Conservation (phyloP, 1,140 invertebrate species). For the Globodera rostochiensis region DNA sequence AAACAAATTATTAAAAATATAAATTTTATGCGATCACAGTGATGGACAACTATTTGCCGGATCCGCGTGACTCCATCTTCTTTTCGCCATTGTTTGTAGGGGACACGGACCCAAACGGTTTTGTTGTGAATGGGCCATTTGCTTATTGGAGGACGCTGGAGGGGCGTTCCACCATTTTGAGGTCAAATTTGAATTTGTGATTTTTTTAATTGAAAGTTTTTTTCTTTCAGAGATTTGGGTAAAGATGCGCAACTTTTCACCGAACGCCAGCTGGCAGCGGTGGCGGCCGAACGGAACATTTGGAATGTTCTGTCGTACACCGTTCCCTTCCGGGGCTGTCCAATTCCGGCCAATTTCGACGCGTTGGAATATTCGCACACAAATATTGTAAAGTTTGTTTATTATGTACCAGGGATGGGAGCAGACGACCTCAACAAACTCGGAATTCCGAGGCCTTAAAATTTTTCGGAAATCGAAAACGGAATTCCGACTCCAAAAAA, state of each 20-base stretch:
- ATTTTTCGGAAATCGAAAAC: too few relatives aligned
- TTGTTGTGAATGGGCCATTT: conserved; percentile 66
- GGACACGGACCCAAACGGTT: conserved; percentile 63
- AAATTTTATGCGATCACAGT: conserved; percentile 2
- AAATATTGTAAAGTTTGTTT: conserved; percentile 50
- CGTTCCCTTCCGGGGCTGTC: conserved; percentile 55
- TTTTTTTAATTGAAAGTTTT: conserved; percentile 24
- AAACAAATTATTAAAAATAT: conserved; percentile 2
- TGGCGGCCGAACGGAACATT: conserved; percentile 61
- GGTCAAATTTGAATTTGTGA: conserved; percentile 33
- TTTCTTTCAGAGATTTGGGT: conserved; percentile 26
- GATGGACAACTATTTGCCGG: conserved; percentile 51
- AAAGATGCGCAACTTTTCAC: conserved; percentile 35
- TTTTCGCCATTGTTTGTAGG: conserved; percentile 64
- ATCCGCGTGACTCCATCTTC: conserved; percentile 65
- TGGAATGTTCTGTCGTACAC: conserved; percentile 65
- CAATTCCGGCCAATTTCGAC: conserved; percentile 58
- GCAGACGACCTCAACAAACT: background rate
- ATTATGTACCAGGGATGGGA: too few relatives aligned
- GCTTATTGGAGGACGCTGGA: conserved; percentile 63
- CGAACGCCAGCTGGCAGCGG: conserved; percentile 51
- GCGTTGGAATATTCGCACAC: conserved; percentile 63
- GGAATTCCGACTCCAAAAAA: too few relatives aligned
- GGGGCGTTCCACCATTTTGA: conserved; percentile 55
- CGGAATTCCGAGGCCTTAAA: background rate